Percentiles rank a stretch among this genome's conserved stretches.
These are phyloP conservation scores for Pollenia labialis DNA, from an alignment of 2,888 invertebrate species.

Conservation along the genomic window DNA sequence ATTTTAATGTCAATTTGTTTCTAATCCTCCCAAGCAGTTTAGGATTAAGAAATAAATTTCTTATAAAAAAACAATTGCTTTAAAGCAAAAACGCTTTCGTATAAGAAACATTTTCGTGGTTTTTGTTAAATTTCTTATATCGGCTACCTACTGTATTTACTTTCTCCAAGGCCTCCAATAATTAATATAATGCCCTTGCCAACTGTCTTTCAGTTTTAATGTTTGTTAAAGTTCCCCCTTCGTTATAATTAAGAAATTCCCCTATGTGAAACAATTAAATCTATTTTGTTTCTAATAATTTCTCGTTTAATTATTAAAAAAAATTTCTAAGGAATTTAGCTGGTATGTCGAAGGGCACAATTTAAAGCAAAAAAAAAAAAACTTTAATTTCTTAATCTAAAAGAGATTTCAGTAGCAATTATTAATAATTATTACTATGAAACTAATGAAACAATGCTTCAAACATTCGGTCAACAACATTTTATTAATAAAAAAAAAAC, in stretches of 20 bases:
- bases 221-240: background rate
- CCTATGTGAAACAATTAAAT: background rate
- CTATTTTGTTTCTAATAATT: background rate
- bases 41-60: no score
- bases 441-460: background rate
- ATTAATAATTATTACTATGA: slow-evolving; percentile 15
- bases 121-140: no score
- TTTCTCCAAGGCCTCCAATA: no score
- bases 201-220: no score
- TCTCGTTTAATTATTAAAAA: slow-evolving; percentile 7
- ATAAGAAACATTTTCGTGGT: no score
- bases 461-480: slow-evolving; percentile 46
- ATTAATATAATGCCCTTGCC: no score
- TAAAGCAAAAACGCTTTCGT: no score
- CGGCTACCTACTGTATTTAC: no score
- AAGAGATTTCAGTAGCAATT: slow-evolving; percentile 32
- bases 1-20: no score
- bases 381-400: slow-evolving; percentile 32
- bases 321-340: slow-evolving; percentile 16
- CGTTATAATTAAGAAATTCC: background rate
- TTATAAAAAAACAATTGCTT: no score
- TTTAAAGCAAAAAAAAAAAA: background rate
- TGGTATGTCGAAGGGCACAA: slow-evolving; percentile 11
- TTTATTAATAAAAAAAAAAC: slow-evolving; percentile 23
- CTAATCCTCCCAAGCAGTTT: no score